These are phyloP conservation scores for Halcyon smyrnensis DNA, from an alignment of 2,797 vertebrate genomes.

Conservation along the genomic window DNA sequence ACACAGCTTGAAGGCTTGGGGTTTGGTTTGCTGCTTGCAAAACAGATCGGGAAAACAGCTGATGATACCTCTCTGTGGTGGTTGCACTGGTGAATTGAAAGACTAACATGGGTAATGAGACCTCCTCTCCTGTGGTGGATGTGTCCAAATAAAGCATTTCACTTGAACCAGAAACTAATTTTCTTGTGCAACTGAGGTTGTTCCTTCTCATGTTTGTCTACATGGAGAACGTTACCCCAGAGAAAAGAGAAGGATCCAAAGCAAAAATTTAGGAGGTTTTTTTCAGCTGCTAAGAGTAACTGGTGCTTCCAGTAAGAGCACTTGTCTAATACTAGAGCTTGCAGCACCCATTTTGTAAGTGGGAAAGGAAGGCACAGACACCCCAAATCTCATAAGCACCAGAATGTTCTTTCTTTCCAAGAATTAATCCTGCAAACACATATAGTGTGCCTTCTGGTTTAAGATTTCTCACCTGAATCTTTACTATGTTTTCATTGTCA, in stretches of 20 bases:
- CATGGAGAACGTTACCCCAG: fast-evolving
- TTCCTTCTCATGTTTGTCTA: not conserved
- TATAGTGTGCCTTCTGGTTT: not conserved
- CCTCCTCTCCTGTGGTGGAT: not conserved
- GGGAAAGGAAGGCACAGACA: not conserved
- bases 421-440: not conserved
- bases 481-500: not conserved
- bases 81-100: not conserved
- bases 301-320: not conserved
- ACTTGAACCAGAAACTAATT: not conserved
- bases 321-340: not conserved
- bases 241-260: not conserved
- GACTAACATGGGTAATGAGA: not conserved
- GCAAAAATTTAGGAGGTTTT: not conserved
- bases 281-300: not conserved
- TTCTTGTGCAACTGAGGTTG: not conserved
- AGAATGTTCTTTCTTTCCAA: not conserved
- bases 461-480: not conserved
- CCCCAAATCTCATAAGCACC: too few species aligned
- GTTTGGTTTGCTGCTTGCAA: not conserved
- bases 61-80: not conserved
- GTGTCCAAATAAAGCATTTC: not conserved
- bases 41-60: not conserved
- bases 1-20: not conserved
- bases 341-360: not conserved